phyloP scores from a whole-genome alignment of 2,113 vertebrate genomes.

The Rhabdomys dilectus region DNA sequence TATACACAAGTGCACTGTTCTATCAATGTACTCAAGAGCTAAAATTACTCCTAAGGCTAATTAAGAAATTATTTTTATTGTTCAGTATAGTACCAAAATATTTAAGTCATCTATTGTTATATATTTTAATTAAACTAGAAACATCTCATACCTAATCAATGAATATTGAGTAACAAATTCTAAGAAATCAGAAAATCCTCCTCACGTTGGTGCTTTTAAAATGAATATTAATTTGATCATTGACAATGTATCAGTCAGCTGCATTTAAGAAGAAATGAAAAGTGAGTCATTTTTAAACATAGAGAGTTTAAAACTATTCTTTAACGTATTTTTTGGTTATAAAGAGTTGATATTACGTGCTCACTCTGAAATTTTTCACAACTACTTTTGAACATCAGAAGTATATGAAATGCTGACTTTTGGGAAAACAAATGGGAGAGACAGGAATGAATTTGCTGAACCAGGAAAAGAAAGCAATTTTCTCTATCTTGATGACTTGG shows the following conservation, averaged over 20 bases:
- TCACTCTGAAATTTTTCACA: slow-evolving; percentile 2
- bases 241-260: neutral
- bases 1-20: neutral
- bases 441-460: neutral
- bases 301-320: neutral
- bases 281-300: neutral
- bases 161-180: neutral
- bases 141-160: neutral
- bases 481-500: neutral
- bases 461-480: neutral
- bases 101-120: neutral
- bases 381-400: neutral
- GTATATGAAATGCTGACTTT: neutral
- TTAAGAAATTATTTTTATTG: neutral
- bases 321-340: neutral
- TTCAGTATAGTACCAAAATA: accelerated
- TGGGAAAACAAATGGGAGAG: neutral
- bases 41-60: neutral
- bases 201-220: neutral
- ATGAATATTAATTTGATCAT: slow-evolving; percentile 8
- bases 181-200: neutral
- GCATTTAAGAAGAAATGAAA: neutral
- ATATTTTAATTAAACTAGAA: neutral
- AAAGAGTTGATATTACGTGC: neutral
- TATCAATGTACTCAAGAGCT: neutral